phyloP scores from a whole-genome alignment of 2,797 vertebrate species.

The Hydrophis major region DNA sequence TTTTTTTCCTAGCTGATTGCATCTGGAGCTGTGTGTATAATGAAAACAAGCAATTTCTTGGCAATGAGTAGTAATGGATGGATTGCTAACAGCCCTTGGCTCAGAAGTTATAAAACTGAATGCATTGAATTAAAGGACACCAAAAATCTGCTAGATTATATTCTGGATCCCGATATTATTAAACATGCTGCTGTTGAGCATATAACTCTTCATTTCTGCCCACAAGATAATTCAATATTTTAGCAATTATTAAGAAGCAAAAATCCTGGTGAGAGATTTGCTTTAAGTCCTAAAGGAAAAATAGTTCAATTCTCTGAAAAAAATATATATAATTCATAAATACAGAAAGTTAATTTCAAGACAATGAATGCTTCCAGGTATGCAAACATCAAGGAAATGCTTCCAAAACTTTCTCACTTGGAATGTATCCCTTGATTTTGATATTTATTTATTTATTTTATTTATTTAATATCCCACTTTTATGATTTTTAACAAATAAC shows the following conservation, averaged over 20 bases:
- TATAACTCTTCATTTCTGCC: neutral
- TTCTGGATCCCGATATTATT: neutral
- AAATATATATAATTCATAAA: neutral
- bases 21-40: neutral
- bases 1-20: neutral
- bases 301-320: neutral
- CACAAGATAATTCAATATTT: neutral
- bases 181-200: neutral
- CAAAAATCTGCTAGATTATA: neutral
- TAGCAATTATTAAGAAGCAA: neutral
- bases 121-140: neutral
- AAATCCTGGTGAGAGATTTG: neutral
- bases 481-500: neutral
- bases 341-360: neutral
- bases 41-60: neutral
- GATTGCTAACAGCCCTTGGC: neutral
- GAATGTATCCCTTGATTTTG: neutral
- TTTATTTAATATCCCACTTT: neutral
- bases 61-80: neutral
- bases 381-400: neutral
- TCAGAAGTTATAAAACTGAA: neutral
- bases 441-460: neutral
- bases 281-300: neutral
- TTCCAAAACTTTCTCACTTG: neutral
- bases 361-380: neutral